Percentiles rank a stretch among this genome's conserved stretches.
phyloP scores from a whole-genome alignment of 2,113 vertebrate species.

The Romanogobio albipinnatus region DNA sequence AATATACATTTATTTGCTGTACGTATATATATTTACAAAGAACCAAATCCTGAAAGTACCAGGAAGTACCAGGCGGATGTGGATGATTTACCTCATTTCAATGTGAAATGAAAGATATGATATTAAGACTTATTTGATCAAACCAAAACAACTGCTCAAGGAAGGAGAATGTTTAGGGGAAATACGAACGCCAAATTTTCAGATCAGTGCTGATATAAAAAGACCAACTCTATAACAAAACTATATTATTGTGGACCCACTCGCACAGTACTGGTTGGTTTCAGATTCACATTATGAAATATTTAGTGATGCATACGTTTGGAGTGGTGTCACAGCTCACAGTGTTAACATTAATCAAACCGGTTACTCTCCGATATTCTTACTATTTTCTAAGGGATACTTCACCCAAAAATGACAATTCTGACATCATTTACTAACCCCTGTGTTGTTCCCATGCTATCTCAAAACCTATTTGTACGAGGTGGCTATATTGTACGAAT shows the following conservation, averaged over 20 bases:
- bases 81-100: conserved; percentile 30
- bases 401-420: too few species aligned
- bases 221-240: background rate
- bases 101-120: conserved; percentile 40
- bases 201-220: background rate
- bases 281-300: conserved; percentile 54
- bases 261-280: conserved; percentile 33
- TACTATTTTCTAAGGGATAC: background rate
- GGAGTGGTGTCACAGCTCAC: conserved; percentile 40
- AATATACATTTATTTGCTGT: conserved; percentile 21
- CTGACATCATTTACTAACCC: too few species aligned
- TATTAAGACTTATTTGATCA: background rate
- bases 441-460: too few species aligned
- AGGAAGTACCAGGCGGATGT: conserved; percentile 5
- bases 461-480: too few species aligned
- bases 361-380: background rate
- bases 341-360: conserved; percentile 37
- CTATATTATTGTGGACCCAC: conserved; percentile 4
- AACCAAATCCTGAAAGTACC: conserved; percentile 23
- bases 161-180: background rate
- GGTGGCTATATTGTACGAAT: too few species aligned
- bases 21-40: conserved; percentile 50
- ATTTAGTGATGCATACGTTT: conserved; percentile 22
- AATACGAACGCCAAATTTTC: background rate
- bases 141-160: background rate